Percentiles rank a stretch among this genome's conserved stretches.
Conservation (phyloP, 2,113 vertebrate genomes). For the Coptodon rendalli region DNA sequence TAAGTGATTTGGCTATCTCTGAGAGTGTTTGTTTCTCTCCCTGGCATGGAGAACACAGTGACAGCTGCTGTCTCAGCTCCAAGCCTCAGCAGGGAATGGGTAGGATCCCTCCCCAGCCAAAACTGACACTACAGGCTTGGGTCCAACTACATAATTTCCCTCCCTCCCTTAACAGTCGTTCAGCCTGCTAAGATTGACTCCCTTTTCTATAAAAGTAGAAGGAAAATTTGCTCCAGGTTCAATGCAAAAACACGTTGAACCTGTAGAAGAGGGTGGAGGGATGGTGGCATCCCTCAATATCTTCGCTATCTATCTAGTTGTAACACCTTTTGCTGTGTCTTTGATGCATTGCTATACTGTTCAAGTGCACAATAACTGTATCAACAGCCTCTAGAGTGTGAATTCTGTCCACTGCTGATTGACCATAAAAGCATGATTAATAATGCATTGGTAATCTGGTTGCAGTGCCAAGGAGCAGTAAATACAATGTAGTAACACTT, state of each 20-base stretch:
- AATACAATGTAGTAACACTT: neutral
- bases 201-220: neutral
- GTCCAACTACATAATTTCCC: slow-evolving; percentile 28
- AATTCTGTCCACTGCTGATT: neutral
- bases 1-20: slow-evolving; percentile 29
- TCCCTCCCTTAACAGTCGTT: slow-evolving; percentile 32
- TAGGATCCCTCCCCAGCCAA: slow-evolving; percentile 42
- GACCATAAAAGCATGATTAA: neutral
- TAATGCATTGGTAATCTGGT: neutral
- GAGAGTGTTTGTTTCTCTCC: slow-evolving; percentile 25
- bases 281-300: neutral
- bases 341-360: neutral
- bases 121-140: slow-evolving; percentile 34
- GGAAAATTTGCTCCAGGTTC: neutral
- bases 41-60: slow-evolving; percentile 37
- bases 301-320: neutral
- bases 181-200: slow-evolving; percentile 6
- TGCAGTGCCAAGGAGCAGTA: neutral
- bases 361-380: neutral
- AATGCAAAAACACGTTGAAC: neutral
- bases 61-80: slow-evolving; percentile 63
- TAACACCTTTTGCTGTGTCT: neutral
- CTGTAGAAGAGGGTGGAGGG: neutral
- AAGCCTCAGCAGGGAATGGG: slow-evolving; percentile 47
- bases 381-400: neutral